Conservation (phyloP, 2,113 vertebrate genomes). For the Baryphthengus martii region DNA sequence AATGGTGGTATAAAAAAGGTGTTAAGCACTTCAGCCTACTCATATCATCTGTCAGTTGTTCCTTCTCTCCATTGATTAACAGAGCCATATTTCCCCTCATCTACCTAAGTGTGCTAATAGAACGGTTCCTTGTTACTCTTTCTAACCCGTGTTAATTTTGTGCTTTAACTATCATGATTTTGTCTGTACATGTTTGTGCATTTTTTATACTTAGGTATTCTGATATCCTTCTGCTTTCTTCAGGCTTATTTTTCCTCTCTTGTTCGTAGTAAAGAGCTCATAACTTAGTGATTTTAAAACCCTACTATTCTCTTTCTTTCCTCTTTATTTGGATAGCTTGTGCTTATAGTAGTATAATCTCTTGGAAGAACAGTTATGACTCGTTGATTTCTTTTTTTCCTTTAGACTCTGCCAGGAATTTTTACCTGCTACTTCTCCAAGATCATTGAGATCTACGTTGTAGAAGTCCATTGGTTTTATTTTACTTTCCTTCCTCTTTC, state of each 20-base stretch:
- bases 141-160: background rate
- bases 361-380: background rate
- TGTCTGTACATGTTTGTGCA: background rate
- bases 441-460: background rate
- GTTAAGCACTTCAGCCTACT: conserved; percentile 35
- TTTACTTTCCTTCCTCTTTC: background rate
- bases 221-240: background rate
- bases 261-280: background rate
- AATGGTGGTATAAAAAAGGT: background rate
- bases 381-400: background rate
- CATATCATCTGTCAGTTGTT: conserved; percentile 27
- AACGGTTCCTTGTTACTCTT: background rate
- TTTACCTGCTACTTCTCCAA: background rate
- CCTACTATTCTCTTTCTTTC: background rate
- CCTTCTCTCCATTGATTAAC: background rate
- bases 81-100: background rate
- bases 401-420: background rate
- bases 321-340: background rate
- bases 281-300: background rate
- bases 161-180: background rate
- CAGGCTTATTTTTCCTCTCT: background rate
- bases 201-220: background rate
- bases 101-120: background rate
- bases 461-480: background rate
- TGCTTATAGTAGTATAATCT: background rate